Evolutionary conservation across 2,888 invertebrate species (phyloP), one percentile per base, ranked within the genome.

Genomic region (Patella caerulea): DNA sequence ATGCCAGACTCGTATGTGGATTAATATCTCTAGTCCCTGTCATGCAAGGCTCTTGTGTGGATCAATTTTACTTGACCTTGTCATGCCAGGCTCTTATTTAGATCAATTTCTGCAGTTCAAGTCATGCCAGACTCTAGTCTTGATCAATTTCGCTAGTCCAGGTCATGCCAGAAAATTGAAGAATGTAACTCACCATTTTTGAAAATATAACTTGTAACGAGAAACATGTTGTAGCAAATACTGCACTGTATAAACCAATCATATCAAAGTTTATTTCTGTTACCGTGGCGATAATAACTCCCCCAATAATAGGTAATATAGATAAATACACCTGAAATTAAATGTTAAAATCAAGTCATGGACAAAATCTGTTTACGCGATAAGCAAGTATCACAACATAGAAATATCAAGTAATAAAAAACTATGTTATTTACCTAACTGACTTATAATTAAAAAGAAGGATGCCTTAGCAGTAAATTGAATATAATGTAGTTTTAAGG

Each of bases 161-260:
- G 5, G 7, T 45, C 34, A 45, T 45, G 34, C 34, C 0, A 45
- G 34, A 45, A 45, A 45, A 45, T 45, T 45, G 34, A 45, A 45
- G 34, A 45, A 45, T 45, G n/a, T 19, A 5, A 80, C 86, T 77
- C 89, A 96, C 97, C 94, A 97, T 97, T 93, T 98, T 98, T 1
- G 98, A 97, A 93, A 95, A 97, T 86, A 98, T 96, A 92, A 98
- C 98, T 92, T 98, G 97, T 86, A 98, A 93, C 17, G 97, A 96
- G 88, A 98, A 97, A 78, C 97, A 96, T 93, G 97, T 95, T 0
- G 98, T 97, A 2, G 98, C 96, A 75, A 95, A 93, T 71, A 98
- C 93, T 75, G 98, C 98, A 89, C 96, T 96, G 77, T 95, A 91
- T 79, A 98, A 93, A 54, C 98, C 98, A 77, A 95, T 92, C 89